Evolutionary conservation across 2,113 vertebrate genomes (phyloP).

Genomic region (Corapipo altera): DNA sequence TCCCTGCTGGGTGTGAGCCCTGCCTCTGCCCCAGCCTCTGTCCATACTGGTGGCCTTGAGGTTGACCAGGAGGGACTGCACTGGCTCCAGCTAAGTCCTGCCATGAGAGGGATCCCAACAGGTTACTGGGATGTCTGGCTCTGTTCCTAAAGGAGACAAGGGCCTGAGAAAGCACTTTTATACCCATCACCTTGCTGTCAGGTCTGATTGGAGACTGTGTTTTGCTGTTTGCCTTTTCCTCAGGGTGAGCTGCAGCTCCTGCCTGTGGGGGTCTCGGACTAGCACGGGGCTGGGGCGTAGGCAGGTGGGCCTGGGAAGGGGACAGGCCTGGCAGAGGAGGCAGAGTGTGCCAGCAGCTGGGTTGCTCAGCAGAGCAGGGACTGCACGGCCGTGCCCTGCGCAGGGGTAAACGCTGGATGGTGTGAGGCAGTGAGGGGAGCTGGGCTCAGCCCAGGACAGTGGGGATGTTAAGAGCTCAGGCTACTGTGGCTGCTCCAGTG

Average conservation of each 20-base stretch:
- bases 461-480: not conserved
- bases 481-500: not conserved
- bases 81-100: not conserved
- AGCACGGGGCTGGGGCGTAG: not conserved
- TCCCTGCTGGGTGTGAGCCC: not conserved
- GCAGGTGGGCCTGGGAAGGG: not conserved
- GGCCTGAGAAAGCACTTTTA: not conserved
- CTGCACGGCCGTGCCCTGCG: rapidly evolving
- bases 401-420: not conserved
- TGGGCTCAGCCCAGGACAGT: not conserved
- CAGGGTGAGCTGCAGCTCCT: not conserved
- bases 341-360: not conserved
- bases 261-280: not conserved
- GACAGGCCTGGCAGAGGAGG: not conserved
- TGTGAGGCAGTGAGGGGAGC: not conserved
- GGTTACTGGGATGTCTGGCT: not conserved
- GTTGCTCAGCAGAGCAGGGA: not conserved
- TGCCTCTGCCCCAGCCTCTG: not conserved
- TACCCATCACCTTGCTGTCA: not conserved
- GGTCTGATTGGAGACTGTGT: not conserved
- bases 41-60: not conserved
- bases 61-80: not conserved
- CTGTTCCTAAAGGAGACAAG: not conserved
- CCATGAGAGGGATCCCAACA: not conserved
- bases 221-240: not conserved